Evolutionary conservation across 2,888 invertebrate species (phyloP), one percentile per base, ranked within the genome.

Genomic region (Halocaridina rubra): DNA sequence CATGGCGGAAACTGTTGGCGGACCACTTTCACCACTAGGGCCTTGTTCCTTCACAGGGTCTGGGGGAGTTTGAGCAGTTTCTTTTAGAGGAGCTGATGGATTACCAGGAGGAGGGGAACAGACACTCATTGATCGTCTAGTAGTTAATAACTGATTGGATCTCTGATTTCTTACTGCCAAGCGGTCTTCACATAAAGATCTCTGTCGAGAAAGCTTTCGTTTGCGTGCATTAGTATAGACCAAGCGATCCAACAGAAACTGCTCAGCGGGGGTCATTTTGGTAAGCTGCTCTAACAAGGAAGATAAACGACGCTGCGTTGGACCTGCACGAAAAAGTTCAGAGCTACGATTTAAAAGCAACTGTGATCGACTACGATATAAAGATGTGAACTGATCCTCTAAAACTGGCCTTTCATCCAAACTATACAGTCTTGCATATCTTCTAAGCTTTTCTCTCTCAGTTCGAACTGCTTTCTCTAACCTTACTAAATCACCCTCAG

Each of bases 341-440:
- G 85, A 79, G 46, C 85, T 86, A 33, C 86, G 80, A 22, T 32
- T 84, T n/a, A 88, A 32, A 8, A 88, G 33, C 2, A 82, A 29
- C 32, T 88, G 88, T 0, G 88, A 88, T 16, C 86, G 80, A 71
- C 80, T 84, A 19, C 88, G 82, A 59, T 88, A 86, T 8, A 88
- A 59, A 5, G 88, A 81, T 32, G 82, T 74, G 32, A 88, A 88
- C 33, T 88, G 86, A 39, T 88, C 84, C 32, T 86, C 84, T 27
- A 88, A 39, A 1, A 88, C 79, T 24, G 88, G 88, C n/a, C 86
- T 71, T 39, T 88, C 88, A 24, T 88, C 88, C 10, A 88, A 30
- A 71, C 86, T 88, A 61, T 88, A 88, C 61, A 88, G 32, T 29
- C 88, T 59, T 3, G 86, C 84, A 33, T 84, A 88, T 7, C 81